Evolutionary conservation across 2,113 vertebrate genomes (phyloP).

Genomic region (Elephantulus edwardii): DNA sequence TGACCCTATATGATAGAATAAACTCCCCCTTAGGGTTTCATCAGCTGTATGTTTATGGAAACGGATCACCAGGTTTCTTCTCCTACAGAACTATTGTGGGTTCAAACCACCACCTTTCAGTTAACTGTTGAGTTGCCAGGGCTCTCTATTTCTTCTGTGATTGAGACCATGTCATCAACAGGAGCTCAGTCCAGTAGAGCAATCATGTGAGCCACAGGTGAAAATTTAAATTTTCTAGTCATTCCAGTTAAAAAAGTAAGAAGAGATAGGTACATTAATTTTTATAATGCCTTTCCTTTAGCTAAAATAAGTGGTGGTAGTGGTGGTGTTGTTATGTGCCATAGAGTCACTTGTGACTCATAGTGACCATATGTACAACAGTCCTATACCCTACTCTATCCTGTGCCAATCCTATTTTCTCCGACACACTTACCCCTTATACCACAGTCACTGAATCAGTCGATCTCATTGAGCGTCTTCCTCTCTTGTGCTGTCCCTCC

Average conservation of each 20-base stretch:
- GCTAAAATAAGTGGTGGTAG: slow-evolving; percentile 38
- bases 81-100: not conserved
- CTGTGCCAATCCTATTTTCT: too few relatives aligned
- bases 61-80: not conserved
- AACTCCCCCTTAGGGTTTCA: not conserved
- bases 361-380: too few relatives aligned
- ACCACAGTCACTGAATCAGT: too few relatives aligned
- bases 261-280: slow-evolving; percentile 11
- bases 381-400: too few relatives aligned
- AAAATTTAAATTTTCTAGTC: slow-evolving; percentile 12
- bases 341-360: too few relatives aligned
- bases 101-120: not conserved
- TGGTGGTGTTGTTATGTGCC: too few relatives aligned
- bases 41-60: not conserved
- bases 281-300: slow-evolving; percentile 35
- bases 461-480: too few relatives aligned
- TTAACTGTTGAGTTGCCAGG: not conserved
- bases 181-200: not conserved
- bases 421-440: too few relatives aligned
- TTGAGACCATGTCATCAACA: not conserved
- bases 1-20: not conserved
- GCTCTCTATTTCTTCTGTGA: not conserved
- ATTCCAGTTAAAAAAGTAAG: slow-evolving; percentile 27
- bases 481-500: too few relatives aligned
- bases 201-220: not conserved